phyloP scores from a whole-genome alignment of 2,888 invertebrate genomes.

The Pteria penguin region DNA sequence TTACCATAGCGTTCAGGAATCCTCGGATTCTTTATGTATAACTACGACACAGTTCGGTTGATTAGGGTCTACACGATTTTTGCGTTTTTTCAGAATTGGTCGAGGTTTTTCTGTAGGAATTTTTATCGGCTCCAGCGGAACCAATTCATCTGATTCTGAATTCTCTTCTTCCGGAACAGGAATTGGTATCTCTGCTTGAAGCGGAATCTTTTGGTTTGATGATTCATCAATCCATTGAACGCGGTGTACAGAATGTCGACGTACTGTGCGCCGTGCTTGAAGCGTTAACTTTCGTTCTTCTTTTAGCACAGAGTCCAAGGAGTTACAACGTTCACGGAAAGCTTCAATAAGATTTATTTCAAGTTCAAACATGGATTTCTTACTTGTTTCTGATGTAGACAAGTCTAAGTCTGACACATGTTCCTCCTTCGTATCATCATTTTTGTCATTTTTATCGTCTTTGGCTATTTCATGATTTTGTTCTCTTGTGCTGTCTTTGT shows the following conservation, averaged over 20 bases:
- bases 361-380: neutral
- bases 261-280: neutral
- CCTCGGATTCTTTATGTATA: neutral
- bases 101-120: neutral
- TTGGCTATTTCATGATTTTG: too few relatives aligned
- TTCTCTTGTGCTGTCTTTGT: too few relatives aligned
- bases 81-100: neutral
- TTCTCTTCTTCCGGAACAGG: neutral
- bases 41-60: neutral
- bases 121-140: neutral
- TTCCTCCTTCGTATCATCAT: too few relatives aligned
- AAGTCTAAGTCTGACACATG: too few relatives aligned
- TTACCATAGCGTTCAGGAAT: too few relatives aligned
- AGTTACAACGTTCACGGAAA: neutral
- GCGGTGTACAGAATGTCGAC: neutral
- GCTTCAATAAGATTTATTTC: neutral
- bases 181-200: neutral
- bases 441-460: too few relatives aligned
- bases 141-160: neutral
- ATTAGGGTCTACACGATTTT: neutral
- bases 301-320: neutral
- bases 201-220: neutral
- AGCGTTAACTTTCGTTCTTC: neutral
- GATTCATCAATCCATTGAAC: neutral
- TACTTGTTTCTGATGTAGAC: too few relatives aligned